Evolutionary conservation across 2,888 invertebrate genomes (phyloP), one percentile per base, ranked within the genome.

Genomic region (Epiblema foenella): DNA sequence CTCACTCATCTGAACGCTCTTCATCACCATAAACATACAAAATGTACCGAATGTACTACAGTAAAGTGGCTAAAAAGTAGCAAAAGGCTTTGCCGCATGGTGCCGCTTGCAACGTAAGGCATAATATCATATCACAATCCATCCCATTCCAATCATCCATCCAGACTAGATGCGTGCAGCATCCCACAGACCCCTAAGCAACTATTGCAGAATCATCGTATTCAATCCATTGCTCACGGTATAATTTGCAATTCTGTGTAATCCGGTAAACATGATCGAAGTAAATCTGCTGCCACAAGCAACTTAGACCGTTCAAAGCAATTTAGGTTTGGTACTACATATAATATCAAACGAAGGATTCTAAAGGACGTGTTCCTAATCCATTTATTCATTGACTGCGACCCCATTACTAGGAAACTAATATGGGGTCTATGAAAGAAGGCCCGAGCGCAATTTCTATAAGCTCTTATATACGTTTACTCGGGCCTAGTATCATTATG

Each of bases 391-490:
- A 69, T 70, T 20, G 49, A 59, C 37, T 66, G 54, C 37, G 56
- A 56, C 59, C 70, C 59, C 29, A 52, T 64, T 64, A 18, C 59
- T 29, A 60, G 24, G 60, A 66, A 65, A 67, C 60, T 62, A 66
- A 71, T 71, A 71, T 42, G 60, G 60, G 60, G 49, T 56, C 37
- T 62, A 49, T 71, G 70, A 66, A 71, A 71, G 70, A 71, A 62
- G 52, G 39, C 54, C 66, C 49, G 17, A 66, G 39, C 20, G 56
- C 60, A 62, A 56, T 66, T 60, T 71, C 66, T 56, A 18, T 56
- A 66, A 71, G 66, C 56, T 66, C n/a, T 46, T 66, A 62, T 71
- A 71, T 56, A 18, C 62, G 62, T 37, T 60, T 59, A 59, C 69
- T 54, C 56, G 60, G 49, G 54, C 24, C 29, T 18, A 11, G 37